phyloP scores from a whole-genome alignment of 2,113 vertebrate genomes.

The Amazona guildingii region DNA sequence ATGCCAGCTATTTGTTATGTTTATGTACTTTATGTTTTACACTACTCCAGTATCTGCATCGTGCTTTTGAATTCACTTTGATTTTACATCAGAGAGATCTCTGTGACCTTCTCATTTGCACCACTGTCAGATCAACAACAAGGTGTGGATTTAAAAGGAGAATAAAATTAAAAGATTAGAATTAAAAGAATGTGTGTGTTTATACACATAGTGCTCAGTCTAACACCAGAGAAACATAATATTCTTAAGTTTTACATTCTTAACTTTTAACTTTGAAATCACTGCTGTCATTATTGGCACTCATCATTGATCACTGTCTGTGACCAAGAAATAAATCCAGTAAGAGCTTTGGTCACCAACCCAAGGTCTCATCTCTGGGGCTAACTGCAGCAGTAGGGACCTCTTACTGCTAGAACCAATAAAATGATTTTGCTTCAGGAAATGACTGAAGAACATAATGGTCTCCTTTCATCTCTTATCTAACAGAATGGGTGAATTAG shows the following conservation, averaged over 20 bases:
- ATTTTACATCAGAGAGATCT: slow-evolving; percentile 42
- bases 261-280: slow-evolving; percentile 3
- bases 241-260: neutral
- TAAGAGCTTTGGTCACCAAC: neutral
- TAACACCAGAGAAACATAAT: neutral
- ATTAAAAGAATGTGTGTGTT: neutral
- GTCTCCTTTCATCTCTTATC: slow-evolving; percentile 33
- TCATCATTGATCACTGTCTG: neutral
- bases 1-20: slow-evolving; percentile 11
- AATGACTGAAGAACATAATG: neutral
- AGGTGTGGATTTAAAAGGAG: slow-evolving; percentile 10
- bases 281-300: neutral
- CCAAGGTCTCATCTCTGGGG: neutral
- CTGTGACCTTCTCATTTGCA: slow-evolving; percentile 34
- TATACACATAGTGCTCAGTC: neutral
- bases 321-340: slow-evolving; percentile 19
- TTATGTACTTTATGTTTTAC: neutral
- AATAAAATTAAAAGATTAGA: neutral
- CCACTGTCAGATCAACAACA: neutral
- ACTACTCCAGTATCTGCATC: neutral
- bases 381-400: neutral
- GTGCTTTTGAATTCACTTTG: slow-evolving; percentile 3
- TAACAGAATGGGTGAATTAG: slow-evolving; percentile 44
- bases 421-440: slow-evolving; percentile 25
- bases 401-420: neutral